A percentile compares a stretch with the other conserved stretches of the same genome.
Conservation (phyloP, 2,113 vertebrate species). For the Eretmodus cyanostictus region DNA sequence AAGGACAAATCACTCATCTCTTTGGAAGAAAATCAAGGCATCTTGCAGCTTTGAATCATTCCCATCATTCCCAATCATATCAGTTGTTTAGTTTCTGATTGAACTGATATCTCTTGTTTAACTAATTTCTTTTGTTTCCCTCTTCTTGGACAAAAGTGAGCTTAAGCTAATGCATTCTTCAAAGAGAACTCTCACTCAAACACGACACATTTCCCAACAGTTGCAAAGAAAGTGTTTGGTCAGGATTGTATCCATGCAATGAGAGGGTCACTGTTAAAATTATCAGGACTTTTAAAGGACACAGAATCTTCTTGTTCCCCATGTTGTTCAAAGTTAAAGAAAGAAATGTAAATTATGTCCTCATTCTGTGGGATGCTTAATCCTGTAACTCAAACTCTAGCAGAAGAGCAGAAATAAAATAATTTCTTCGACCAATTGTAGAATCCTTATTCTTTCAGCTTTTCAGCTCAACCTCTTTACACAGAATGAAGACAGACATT, state of each 20-base stretch:
- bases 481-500: background rate
- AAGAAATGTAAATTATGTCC: background rate
- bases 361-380: background rate
- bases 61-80: background rate
- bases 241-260: background rate
- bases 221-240: background rate
- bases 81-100: background rate
- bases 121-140: background rate
- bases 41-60: background rate
- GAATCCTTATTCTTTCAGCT: background rate
- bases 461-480: background rate
- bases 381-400: background rate
- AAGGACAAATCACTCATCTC: background rate
- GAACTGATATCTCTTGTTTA: background rate
- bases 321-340: background rate
- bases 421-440: fast-evolving
- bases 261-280: fast-evolving
- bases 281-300: background rate
- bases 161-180: background rate
- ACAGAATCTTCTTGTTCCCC: background rate
- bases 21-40: background rate
- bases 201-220: background rate
- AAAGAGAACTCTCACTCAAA: background rate
- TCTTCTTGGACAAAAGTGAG: background rate
- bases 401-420: background rate